Evolutionary conservation across 2,113 vertebrate species (phyloP), one percentile per base, ranked within the genome.

Genomic region (Marcusenius ussheri): DNA sequence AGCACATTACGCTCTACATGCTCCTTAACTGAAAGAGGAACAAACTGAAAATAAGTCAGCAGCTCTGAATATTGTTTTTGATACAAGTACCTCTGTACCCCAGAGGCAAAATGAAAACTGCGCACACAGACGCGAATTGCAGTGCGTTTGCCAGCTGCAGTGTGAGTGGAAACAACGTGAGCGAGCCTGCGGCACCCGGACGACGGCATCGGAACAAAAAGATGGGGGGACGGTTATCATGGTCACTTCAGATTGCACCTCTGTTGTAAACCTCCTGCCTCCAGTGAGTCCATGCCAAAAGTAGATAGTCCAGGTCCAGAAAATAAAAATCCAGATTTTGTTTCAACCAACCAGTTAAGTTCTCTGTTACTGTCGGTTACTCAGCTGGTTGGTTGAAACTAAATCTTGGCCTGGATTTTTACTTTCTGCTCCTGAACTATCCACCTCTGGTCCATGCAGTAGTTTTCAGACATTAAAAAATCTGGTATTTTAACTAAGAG

Each of bases 61-160:
- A 46, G 87, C 87, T 83, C 49, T 5, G 27, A 24, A 27, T 45
- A 74, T 66, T 42, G 21, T 90, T 87, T 51, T 89, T 62, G 19
- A 90, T 27, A 46, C 45, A 45, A 80, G 89, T 88, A 58, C 51
- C 58, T 88, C 70, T 83, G 49, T 56, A 88, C 62, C 90, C 87
- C 86, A 58, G 90, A 88, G 87, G 50, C 62, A n/a, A 90, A 90
- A 89, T 19, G 47, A 49, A 89, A 66, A 56, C 51, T 58, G 27
- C 19, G 24, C n/a, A 35, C 42, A 17, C 45, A 35, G 46, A 90
- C 17, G 31, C 80, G 13, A 58, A 90, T n/a, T 24, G 31, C 15
- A 53, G 21, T 87, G 46, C 49, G 10, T 35, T 31, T 27, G 24
- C 35, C n/a, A 6, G 27, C 49, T 35, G 85, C 8, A 35, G n/a